Evolutionary conservation across 1,140 invertebrate species (phyloP), one percentile per base, ranked within the genome.

Genomic region (Thereuonema tuberculata): DNA sequence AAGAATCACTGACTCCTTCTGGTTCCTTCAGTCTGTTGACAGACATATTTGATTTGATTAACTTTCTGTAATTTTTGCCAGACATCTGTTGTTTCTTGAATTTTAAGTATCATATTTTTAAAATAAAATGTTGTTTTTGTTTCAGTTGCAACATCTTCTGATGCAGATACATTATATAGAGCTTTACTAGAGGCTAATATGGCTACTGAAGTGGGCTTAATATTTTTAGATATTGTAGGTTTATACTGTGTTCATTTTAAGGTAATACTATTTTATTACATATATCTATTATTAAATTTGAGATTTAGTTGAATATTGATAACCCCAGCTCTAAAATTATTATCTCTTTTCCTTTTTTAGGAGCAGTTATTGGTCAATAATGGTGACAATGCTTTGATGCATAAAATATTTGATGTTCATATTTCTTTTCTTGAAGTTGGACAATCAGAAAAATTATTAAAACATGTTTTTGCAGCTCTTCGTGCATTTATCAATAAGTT

Each of bases 401-500:
- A 77, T 67, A 87, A 83, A 74, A 78, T 92, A 15, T 84, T 90
- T 60, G 80, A 82, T 52, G 81, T 93, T 28, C 91, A 94, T 69
- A 70, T 97, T n/a, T 81, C 82, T 2, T 86, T 94, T 65, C 76
- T 97, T 14, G 84, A 89, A 73, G 80, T 87, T 25, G 87, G 89
- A 2, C 93, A 96, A 70, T 93, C 91, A 27, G 93, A 96, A 72
- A 83, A 79, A 14, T 74, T 96, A 25, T 84, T 91, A 65, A 86
- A 87, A 65, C 91, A 96, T 70, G 81, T 93, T 2, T 95, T 97
- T 74, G 90, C 90, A 12, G 85, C 88, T 0, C 74, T 96, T 25
- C 79, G 92, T 65, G 84, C 88, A 0, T 95, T 94, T 66, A 86
- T 96, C 29, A 93, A 91, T 72, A 90, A 93, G 74, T 91, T 88